Evolutionary conservation across 2,797 vertebrate species (phyloP).

Genomic region (Argyrosomus regius): DNA sequence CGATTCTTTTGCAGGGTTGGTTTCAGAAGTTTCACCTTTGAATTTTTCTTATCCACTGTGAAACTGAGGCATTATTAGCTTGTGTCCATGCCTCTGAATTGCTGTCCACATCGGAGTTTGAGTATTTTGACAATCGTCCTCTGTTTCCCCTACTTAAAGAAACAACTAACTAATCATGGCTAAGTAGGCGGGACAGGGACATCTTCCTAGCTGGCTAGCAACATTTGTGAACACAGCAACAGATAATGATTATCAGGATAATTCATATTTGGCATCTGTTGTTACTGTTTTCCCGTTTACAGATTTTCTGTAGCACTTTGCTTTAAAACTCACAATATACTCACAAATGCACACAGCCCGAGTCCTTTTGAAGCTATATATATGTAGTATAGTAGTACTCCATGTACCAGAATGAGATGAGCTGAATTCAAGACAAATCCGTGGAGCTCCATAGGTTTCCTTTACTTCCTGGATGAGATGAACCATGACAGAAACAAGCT

Average conservation of each 20-base stretch:
- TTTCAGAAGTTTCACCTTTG: not conserved
- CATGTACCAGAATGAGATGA: too few relatives aligned
- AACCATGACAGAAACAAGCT: conserved; percentile 53
- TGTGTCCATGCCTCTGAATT: not conserved
- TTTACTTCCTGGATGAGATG: conserved; percentile 40
- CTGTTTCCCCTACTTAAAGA: not conserved
- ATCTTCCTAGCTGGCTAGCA: not conserved
- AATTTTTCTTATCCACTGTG: not conserved
- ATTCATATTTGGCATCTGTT: not conserved
- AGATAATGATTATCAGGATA: not conserved
- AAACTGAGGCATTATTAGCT: not conserved
- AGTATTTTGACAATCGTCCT: not conserved
- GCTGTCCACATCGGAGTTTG: not conserved
- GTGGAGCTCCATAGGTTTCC: conserved; percentile 7
- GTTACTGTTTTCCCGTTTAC: too few relatives aligned
- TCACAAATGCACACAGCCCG: too few relatives aligned
- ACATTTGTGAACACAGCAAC: not conserved
- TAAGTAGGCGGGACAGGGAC: not conserved
- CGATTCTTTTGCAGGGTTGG: not conserved
- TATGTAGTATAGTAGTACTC: too few relatives aligned
- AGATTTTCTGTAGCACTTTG: too few relatives aligned
- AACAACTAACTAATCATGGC: not conserved
- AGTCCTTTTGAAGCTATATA: too few relatives aligned
- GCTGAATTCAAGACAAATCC: not conserved
- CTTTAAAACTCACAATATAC: too few relatives aligned